Conservation (phyloP, 2,888 invertebrate genomes). For the Apantesis nais region DNA sequence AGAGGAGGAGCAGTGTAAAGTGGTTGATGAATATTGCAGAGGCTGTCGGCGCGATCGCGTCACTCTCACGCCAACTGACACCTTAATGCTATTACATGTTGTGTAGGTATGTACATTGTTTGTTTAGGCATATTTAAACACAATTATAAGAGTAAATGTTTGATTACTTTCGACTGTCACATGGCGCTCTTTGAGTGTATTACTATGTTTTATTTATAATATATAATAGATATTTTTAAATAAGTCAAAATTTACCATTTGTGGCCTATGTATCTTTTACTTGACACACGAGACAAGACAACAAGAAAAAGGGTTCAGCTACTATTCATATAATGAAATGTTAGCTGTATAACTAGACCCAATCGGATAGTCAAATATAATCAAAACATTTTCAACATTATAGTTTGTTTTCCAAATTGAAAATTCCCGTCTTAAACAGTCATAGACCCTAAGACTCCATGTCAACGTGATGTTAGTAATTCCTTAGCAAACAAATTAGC, state of each 20-base stretch:
- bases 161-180: conserved; percentile 3
- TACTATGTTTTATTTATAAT: neutral
- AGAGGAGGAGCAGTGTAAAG: conserved; percentile 64
- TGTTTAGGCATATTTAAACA: conserved; percentile 13
- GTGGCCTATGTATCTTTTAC: neutral
- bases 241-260: neutral
- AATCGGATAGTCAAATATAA: neutral
- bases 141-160: conserved; percentile 15
- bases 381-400: neutral
- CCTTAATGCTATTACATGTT: conserved; percentile 40
- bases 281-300: neutral
- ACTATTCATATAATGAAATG: neutral
- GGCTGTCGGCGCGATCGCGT: conserved; percentile 59
- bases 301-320: neutral
- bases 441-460: neutral
- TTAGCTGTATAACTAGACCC: neutral
- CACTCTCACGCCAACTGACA: conserved; percentile 39
- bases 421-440: neutral
- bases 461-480: neutral
- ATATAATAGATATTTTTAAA: neutral
- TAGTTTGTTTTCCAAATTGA: neutral
- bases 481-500: neutral
- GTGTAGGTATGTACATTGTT: conserved; percentile 11
- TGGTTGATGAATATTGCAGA: conserved; percentile 79
- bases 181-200: neutral